phyloP scores from a whole-genome alignment of 2,113 vertebrate genomes.

The Illadopsis cleaveri region DNA sequence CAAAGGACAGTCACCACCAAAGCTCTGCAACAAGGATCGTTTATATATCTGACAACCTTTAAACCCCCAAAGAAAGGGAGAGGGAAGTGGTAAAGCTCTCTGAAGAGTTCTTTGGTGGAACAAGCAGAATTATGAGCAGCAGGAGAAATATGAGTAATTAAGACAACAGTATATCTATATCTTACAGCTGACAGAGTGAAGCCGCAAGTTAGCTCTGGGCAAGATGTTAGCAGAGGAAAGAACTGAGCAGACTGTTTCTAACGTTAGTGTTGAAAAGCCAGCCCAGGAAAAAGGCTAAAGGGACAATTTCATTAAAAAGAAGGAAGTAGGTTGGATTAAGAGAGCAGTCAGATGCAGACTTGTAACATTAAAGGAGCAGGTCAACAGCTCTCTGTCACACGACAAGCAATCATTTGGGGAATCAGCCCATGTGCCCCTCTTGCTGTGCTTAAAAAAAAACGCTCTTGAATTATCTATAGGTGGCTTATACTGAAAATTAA shows the following conservation, averaged over 20 bases:
- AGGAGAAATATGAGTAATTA: constrained; percentile 70
- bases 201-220: constrained; percentile 54
- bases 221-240: constrained; percentile 57
- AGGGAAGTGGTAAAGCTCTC: constrained; percentile 45
- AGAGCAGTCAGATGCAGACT: constrained; percentile 29
- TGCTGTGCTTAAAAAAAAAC: neutral
- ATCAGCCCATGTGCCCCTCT: neutral
- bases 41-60: constrained; percentile 62
- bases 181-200: constrained; percentile 51
- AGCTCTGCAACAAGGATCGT: constrained; percentile 37
- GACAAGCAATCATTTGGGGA: constrained; percentile 37
- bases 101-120: constrained; percentile 53
- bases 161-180: constrained; percentile 69
- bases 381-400: constrained; percentile 54
- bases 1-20: constrained; percentile 53
- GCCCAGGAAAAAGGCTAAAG: constrained; percentile 39
- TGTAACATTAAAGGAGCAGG: constrained; percentile 45
- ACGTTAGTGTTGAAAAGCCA: constrained; percentile 49
- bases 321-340: constrained; percentile 39
- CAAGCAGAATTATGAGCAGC: constrained; percentile 65
- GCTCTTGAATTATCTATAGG: neutral
- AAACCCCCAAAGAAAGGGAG: constrained; percentile 52
- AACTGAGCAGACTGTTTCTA: constrained; percentile 34
- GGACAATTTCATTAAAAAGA: constrained; percentile 53
- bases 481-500: neutral